A percentile compares a stretch with the other conserved stretches of the same genome.
These are phyloP conservation scores for Asarcornis scutulata DNA, from an alignment of 2,113 vertebrate genomes.

Conservation along the genomic window DNA sequence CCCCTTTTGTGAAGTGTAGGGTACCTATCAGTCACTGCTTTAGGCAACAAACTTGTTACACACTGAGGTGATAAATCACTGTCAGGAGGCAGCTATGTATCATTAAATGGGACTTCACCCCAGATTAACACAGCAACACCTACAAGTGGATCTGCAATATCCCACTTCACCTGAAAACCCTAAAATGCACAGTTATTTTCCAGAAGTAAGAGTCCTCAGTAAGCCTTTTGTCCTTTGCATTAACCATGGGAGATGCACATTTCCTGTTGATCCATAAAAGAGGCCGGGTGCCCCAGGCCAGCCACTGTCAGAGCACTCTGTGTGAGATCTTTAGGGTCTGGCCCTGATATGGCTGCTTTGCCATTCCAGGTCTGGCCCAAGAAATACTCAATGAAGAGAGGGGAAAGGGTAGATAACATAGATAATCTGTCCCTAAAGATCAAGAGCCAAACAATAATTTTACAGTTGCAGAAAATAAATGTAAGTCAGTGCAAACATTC, in stretches of 20 bases:
- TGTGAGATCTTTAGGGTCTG: background rate
- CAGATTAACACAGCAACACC: background rate
- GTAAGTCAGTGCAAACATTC: background rate
- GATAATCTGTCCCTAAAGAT: background rate
- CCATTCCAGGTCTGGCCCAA: background rate
- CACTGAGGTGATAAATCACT: conserved; percentile 43
- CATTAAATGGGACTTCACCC: background rate
- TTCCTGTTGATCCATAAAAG: background rate
- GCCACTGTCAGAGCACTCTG: background rate
- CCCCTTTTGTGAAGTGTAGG: conserved; percentile 5
- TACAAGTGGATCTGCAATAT: background rate
- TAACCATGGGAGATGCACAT: background rate
- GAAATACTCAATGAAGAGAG: background rate
- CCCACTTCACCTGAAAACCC: background rate
- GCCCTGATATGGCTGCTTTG: background rate
- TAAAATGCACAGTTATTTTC: background rate
- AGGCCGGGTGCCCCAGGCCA: background rate
- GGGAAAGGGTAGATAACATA: background rate
- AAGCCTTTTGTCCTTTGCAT: background rate
- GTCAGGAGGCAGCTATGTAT: background rate
- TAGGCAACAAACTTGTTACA: conserved; percentile 27
- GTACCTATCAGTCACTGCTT: conserved; percentile 49
- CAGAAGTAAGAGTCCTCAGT: background rate
- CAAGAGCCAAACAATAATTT: background rate
- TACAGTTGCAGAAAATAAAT: background rate